These are phyloP conservation scores for Chelon auratus DNA, from an alignment of 2,797 vertebrate species.

Conservation along the genomic window DNA sequence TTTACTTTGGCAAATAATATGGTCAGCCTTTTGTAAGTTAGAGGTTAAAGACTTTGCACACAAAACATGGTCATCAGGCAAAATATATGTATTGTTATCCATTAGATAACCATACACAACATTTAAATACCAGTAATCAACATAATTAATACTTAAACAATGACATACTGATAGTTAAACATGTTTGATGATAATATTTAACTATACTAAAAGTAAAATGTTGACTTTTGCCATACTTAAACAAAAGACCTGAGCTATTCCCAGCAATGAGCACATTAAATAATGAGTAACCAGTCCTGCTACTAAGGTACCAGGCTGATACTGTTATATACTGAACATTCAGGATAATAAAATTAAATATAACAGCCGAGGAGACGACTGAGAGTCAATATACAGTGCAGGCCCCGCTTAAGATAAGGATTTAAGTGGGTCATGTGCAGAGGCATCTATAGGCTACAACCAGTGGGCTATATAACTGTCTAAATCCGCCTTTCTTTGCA, in stretches of 20 bases:
- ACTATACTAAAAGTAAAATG: neutral
- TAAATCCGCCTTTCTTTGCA: neutral
- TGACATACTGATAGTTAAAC: neutral
- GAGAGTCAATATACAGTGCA: neutral
- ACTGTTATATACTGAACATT: too few species aligned
- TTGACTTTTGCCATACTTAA: neutral
- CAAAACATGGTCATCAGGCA: neutral
- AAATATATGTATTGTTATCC: neutral
- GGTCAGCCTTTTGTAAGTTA: neutral
- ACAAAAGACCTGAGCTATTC: neutral
- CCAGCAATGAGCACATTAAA: neutral
- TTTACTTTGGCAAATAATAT: too few species aligned
- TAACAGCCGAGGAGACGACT: neutral
- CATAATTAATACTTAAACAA: neutral
- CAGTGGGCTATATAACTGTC: neutral
- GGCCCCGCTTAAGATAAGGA: neutral
- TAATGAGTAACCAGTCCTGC: neutral
- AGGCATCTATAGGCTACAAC: neutral
- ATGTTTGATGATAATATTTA: neutral
- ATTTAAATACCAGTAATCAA: neutral
- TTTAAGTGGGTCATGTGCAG: slow-evolving; percentile 13
- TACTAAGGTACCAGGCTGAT: neutral
- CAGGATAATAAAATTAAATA: neutral
- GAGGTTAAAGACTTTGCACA: neutral
- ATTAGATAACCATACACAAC: neutral